Percentiles rank a stretch among this genome's conserved stretches.
Conservation (phyloP, 2,888 invertebrate species). For the Melanargia galathea region DNA sequence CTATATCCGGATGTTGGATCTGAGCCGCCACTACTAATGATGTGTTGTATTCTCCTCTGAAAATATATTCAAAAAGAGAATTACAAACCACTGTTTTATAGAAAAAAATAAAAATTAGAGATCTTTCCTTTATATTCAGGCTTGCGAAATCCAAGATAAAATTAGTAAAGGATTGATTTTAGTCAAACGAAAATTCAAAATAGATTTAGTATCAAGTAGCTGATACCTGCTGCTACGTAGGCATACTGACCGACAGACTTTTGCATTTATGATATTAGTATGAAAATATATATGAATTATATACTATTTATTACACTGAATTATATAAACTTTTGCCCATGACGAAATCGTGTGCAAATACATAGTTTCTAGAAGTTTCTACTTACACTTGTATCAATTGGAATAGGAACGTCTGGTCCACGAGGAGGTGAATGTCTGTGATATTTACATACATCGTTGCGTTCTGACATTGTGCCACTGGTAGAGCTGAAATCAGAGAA, state of each 20-base stretch:
- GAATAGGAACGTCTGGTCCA: slow-evolving; percentile 80
- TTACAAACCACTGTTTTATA: not conserved
- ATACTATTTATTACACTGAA: too few relatives aligned
- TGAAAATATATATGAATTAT: too few relatives aligned
- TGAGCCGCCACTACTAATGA: slow-evolving; percentile 78
- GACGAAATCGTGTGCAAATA: too few relatives aligned
- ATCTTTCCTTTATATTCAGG: too few relatives aligned
- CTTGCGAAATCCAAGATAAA: too few relatives aligned
- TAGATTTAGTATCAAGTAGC: too few relatives aligned
- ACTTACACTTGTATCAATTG: slow-evolving; percentile 83
- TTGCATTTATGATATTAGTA: too few relatives aligned
- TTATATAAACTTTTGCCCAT: too few relatives aligned
- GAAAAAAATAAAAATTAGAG: not conserved
- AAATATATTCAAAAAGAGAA: slow-evolving; percentile 40
- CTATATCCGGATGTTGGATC: slow-evolving; percentile 85
- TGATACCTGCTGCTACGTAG: too few relatives aligned
- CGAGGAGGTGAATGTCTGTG: slow-evolving; percentile 82
- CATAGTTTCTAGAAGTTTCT: not conserved
- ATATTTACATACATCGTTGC: slow-evolving; percentile 77
- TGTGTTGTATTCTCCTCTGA: slow-evolving; percentile 72
- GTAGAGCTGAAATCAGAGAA: slow-evolving; percentile 60
- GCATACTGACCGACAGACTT: too few relatives aligned
- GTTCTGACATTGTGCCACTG: slow-evolving; percentile 65
- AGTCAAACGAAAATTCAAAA: too few relatives aligned
- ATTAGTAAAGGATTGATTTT: too few relatives aligned